Percentiles rank a stretch among this genome's conserved stretches.
phyloP scores from a whole-genome alignment of 2,113 vertebrate species.

The Lampris megalopsis region DNA sequence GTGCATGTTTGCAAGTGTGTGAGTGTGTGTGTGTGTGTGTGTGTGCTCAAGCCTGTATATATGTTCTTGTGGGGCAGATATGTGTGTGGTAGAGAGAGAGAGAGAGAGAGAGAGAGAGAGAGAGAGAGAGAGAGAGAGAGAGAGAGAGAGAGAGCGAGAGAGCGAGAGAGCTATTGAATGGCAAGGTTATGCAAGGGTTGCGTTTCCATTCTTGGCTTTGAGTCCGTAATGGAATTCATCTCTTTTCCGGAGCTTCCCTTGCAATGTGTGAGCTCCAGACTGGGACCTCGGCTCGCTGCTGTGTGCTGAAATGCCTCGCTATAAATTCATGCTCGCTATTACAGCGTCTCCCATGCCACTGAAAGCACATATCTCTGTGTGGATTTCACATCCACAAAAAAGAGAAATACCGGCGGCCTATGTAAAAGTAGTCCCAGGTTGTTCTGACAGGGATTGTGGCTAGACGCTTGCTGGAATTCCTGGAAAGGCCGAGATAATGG shows the following conservation, averaged over 20 bases:
- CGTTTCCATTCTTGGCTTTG: constrained; percentile 30
- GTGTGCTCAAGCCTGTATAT: not conserved
- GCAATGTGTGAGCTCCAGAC: constrained; percentile 23
- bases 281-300: constrained; percentile 42
- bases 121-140: constrained; percentile 6
- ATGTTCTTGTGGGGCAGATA: not conserved
- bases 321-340: constrained; percentile 34
- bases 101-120: constrained; percentile 5
- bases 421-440: too few relatives aligned
- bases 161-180: constrained; percentile 32
- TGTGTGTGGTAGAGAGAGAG: not conserved
- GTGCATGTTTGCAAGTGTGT: constrained; percentile 6
- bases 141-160: constrained; percentile 13
- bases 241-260: constrained; percentile 13
- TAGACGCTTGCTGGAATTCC: constrained; percentile 30
- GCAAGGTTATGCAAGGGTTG: constrained; percentile 1
- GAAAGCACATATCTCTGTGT: constrained; percentile 20
- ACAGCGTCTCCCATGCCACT: constrained; percentile 27
- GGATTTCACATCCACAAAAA: constrained; percentile 27
- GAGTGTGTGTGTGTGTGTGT: not conserved
- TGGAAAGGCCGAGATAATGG: constrained; percentile 8
- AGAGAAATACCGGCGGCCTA: constrained; percentile 32
- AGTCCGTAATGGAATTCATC: constrained; percentile 35
- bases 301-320: constrained; percentile 29
- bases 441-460: not conserved